phyloP scores from a whole-genome alignment of 2,113 vertebrate species.

The Neodontobutis hainanensis region DNA sequence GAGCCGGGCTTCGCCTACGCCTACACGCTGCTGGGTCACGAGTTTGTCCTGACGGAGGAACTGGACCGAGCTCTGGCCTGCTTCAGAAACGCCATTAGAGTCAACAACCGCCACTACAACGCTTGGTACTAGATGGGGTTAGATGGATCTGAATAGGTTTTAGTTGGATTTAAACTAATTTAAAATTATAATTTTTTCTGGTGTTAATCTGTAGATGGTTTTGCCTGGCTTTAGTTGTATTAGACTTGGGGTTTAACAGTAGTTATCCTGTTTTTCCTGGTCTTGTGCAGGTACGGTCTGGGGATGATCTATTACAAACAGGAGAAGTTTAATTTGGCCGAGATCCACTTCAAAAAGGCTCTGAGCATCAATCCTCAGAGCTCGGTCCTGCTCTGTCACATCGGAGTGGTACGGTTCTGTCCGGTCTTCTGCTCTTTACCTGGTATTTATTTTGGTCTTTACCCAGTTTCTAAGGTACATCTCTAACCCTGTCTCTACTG shows the following conservation, averaged over 20 bases:
- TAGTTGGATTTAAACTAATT: too few species aligned
- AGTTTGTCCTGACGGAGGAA: constrained; percentile 96
- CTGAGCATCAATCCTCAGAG: constrained; percentile 98
- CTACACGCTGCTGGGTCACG: constrained; percentile 95
- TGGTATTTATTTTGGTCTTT: not conserved
- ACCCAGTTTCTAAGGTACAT: not conserved
- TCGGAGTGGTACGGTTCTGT: constrained; percentile 88
- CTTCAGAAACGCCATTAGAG: constrained; percentile 95
- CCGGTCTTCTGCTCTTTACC: not conserved
- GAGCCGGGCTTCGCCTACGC: constrained; percentile 96
- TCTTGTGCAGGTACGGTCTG: constrained; percentile 88
- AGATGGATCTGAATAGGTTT: not conserved
- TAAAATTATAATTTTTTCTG: too few species aligned
- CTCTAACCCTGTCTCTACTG: too few species aligned
- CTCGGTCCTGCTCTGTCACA: constrained; percentile 97
- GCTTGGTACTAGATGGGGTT: constrained; percentile 73
- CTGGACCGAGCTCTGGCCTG: constrained; percentile 95
- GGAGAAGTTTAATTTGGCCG: constrained; percentile 97
- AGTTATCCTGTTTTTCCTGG: too few species aligned
- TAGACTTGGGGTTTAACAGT: too few species aligned
- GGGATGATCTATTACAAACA: constrained; percentile 99
- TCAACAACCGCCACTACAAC: constrained; percentile 96
- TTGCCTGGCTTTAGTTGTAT: too few species aligned
- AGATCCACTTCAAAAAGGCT: constrained; percentile 99
- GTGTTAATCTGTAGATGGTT: too few species aligned